Evolutionary conservation across 2,797 vertebrate species (phyloP), one percentile per base, ranked within the genome.

Genomic region (Cheirogaleus major): DNA sequence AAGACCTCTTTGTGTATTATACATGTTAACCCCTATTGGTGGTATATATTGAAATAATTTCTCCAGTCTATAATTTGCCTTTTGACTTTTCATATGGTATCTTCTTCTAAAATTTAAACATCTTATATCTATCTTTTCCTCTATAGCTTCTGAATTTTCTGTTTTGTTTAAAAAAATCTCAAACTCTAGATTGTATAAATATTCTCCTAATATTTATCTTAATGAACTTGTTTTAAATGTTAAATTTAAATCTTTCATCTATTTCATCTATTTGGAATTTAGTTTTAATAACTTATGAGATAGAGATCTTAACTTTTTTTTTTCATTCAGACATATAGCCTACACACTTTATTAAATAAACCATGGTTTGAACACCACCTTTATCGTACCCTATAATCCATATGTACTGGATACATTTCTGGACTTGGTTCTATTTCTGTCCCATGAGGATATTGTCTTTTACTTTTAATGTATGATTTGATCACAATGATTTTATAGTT

Each of bases 131-230:
- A 20, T 45, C 32, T 94, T 95, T 95, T 96, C 57, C 72, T 95
- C 65, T 80, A 20, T 63, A 78, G 84, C 65, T 81, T 93, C 75
- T 84, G 65, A 67, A 84, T 90, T 88, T 96, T 92, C 82, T 65
- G 38, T 73, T 96, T 96, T 91, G 59, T 83, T 95, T 85, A 70
- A 80, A 95, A 94, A 93, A 93, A 87, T 80, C 32, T 88, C 50
- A 82, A 86, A 75, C 17, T 61, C 38, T 65, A 59, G 55, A 65
- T 59, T 78, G 35, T 86, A 82, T 76, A 87, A 92, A 92, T 63
- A 61, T 15, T 82, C 52, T 59, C 20, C 67, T 78, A 92, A 45
- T 80, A 55, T 88, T 95, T 89, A 84, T 93, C 32, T 84, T 82
- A 10, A 85, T 57, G 70, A 85, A 95, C 82, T 32, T 65, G 32